A percentile compares a stretch with the other conserved stretches of the same genome.
These are phyloP conservation scores for Lasioglossum vierecki DNA, from an alignment of 2,888 invertebrate species.

Conservation along the genomic window DNA sequence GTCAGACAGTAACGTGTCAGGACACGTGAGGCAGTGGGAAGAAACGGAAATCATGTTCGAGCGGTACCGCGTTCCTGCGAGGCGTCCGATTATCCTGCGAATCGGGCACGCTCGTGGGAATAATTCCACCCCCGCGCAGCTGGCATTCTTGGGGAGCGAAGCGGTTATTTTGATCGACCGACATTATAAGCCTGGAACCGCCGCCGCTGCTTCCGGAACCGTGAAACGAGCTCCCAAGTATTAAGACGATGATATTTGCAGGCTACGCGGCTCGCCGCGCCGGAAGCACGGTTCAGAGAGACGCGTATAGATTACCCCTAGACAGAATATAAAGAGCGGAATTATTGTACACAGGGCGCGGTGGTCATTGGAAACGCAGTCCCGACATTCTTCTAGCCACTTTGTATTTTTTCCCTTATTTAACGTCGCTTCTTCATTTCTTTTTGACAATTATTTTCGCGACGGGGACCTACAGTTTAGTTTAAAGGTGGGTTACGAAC, in stretches of 20 bases:
- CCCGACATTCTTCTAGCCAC: neutral
- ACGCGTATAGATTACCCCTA: slow-evolving; percentile 49
- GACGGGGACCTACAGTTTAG: too few species aligned
- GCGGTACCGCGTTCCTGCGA: slow-evolving; percentile 58
- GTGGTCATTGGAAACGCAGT: neutral
- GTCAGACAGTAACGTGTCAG: too few species aligned
- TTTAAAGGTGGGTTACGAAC: too few species aligned
- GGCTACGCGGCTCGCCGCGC: slow-evolving; percentile 26
- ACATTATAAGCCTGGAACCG: slow-evolving; percentile 60
- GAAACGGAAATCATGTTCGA: slow-evolving; percentile 74
- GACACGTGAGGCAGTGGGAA: slow-evolving; percentile 30
- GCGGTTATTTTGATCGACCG: slow-evolving; percentile 68
- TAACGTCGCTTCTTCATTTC: too few species aligned
- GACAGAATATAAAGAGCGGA: slow-evolving; percentile 30
- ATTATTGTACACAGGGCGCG: slow-evolving; percentile 26
- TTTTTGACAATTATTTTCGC: too few species aligned
- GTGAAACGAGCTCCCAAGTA: slow-evolving; percentile 73
- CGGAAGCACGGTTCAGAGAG: slow-evolving; percentile 39
- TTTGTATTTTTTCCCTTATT: neutral
- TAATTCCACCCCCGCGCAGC: slow-evolving; percentile 66
- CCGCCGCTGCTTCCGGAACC: slow-evolving; percentile 64
- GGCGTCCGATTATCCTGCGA: slow-evolving; percentile 75
- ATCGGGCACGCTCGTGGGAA: slow-evolving; percentile 74
- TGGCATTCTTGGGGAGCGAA: slow-evolving; percentile 51
- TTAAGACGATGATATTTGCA: slow-evolving; percentile 58